Base-by-base conservation (phyloP, 2,888 invertebrate genomes). In the Cinara cedri region DNA sequence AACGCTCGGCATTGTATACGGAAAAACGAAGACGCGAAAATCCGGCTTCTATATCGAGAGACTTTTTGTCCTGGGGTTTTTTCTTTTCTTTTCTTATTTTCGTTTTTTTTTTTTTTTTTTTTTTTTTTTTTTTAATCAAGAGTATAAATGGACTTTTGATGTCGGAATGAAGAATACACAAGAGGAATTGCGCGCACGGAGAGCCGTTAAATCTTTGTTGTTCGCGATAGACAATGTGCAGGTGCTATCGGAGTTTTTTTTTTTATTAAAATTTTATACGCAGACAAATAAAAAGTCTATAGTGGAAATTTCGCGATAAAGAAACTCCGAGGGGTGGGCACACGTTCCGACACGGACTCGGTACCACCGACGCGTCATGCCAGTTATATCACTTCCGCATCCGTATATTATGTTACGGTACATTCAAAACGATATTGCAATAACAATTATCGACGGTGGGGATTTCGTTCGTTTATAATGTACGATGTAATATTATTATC, bases 121-220 rank as follows among this genome's bases (percentile, higher is more conserved):
- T 49, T 44, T 65, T 11, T 24, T 46, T 65, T 21, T 66, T 49
- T 49, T 26, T 26, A 68, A 51, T 68, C 68, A 68, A 51, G 16
- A 10, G 51, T 34, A 51, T 68, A 68, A 34, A 68, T 68, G 51
- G 51, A 51, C 26, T 68, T 51, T 51, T 51, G 51, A 51, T 51
- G 65, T 65, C 13, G 21, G 46, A 11, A 16, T 26, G 26, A 68
- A 51, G 16, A 51, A 68, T 16, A 60, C 26, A 24, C 66, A 1
- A 24, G 57, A 26, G 57, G 24, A 60, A 26, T 26, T 14, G 14
- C 57, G 49, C 10, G 14, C 57, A 24, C 10, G 2, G 49, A 26
- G 49, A n/a, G 49, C 26, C 9, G 42, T 42, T 42, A 34, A 62
- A 21, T 55, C 14, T 24, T 57, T 13, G 62, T 42, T 11, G 62